Percentiles rank a stretch among this genome's conserved stretches.
Conservation (phyloP, 2,797 vertebrate genomes). For the Poeciliopsis paucimaculata region DNA sequence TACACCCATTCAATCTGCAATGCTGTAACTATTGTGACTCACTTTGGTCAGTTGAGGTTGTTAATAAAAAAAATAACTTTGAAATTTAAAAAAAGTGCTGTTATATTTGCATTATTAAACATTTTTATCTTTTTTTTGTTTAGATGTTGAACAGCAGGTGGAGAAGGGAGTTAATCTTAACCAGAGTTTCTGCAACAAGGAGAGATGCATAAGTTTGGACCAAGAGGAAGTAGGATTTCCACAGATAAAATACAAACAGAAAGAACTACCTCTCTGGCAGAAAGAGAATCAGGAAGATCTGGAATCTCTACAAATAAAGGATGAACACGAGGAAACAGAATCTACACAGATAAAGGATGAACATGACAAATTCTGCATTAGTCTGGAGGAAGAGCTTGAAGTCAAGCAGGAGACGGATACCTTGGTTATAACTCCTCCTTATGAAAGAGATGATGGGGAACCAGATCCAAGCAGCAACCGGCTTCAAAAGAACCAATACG, state of each 20-base stretch:
- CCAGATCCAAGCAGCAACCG: not conserved
- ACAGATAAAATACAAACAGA: not conserved
- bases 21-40: too few relatives aligned
- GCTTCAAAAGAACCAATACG: not conserved
- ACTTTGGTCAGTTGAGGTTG: too few relatives aligned
- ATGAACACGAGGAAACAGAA: not conserved
- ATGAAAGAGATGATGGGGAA: not conserved
- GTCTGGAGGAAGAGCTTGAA: not conserved
- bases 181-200: not conserved
- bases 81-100: not conserved
- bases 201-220: not conserved
- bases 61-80: too few relatives aligned
- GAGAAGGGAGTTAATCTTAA: not conserved
- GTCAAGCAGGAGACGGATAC: slow-evolving; percentile 1
- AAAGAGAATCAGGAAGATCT: not conserved
- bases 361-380: not conserved
- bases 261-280: not conserved
- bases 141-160: not conserved
- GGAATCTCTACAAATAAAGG: not conserved
- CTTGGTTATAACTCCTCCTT: not conserved
- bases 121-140: not conserved
- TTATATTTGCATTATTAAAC: not conserved
- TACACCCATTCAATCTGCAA: too few relatives aligned
- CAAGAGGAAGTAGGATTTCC: not conserved
- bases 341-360: slow-evolving; percentile 4